Conservation (phyloP, 2,113 vertebrate genomes). For the Talpa occidentalis region DNA sequence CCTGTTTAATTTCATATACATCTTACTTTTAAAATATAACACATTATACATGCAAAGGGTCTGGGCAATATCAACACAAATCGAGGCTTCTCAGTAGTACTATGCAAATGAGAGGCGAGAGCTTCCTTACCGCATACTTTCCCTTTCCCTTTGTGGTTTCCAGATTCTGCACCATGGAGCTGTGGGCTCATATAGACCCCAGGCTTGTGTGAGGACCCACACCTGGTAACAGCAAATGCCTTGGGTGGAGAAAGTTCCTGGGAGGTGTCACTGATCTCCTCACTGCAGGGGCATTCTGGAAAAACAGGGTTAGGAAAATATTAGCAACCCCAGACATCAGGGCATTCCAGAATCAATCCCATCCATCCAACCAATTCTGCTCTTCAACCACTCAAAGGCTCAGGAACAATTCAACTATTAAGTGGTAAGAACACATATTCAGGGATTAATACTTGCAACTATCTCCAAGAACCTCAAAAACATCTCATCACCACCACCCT, state of each 20-base stretch:
- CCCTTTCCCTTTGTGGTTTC: slow-evolving; percentile 88
- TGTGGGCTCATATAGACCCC: slow-evolving; percentile 88
- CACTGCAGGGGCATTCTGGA: slow-evolving; percentile 88
- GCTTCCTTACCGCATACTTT: slow-evolving; percentile 85
- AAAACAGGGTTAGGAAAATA: slow-evolving; percentile 54
- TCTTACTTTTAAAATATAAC: slow-evolving; percentile 20
- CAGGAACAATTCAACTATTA: background rate
- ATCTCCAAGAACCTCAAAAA: background rate
- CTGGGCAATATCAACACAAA: background rate
- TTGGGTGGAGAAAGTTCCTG: slow-evolving; percentile 86
- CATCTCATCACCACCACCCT: background rate
- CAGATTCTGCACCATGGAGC: slow-evolving; percentile 88
- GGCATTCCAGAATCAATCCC: slow-evolving; percentile 27
- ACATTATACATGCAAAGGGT: background rate
- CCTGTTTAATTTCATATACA: background rate
- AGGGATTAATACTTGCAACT: background rate
- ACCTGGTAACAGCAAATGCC: slow-evolving; percentile 83
- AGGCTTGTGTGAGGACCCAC: slow-evolving; percentile 85
- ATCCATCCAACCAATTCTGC: background rate
- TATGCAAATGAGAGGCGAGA: background rate
- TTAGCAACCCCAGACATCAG: background rate
- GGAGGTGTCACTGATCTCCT: slow-evolving; percentile 89
- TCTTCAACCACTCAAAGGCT: background rate
- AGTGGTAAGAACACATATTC: background rate
- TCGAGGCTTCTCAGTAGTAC: background rate